Percentiles rank a stretch among this genome's conserved stretches.
These are phyloP conservation scores for Drosophila rufa DNA, from an alignment of 1,140 invertebrate species.

Conservation along the genomic window DNA sequence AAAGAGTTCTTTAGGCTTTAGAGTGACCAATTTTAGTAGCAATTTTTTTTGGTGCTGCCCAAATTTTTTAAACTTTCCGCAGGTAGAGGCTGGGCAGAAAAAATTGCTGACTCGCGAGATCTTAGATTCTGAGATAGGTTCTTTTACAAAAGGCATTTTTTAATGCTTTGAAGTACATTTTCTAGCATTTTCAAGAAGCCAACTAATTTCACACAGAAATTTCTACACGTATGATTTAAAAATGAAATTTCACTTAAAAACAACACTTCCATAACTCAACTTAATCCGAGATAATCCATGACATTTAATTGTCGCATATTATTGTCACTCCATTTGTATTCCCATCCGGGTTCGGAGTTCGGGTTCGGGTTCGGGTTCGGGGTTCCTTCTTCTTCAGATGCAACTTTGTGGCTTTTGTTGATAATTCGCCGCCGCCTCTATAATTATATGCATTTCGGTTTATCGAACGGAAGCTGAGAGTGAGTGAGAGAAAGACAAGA, in stretches of 20 bases:
- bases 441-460: conserved; percentile 33
- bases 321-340: background rate
- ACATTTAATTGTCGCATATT: background rate
- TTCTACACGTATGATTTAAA: background rate
- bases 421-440: conserved; percentile 6
- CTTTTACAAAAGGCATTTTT: too few relatives aligned
- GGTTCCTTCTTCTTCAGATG: background rate
- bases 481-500: background rate
- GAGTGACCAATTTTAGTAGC: too few relatives aligned
- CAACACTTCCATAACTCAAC: background rate
- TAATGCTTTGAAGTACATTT: too few relatives aligned
- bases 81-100: too few relatives aligned
- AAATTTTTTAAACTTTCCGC: too few relatives aligned
- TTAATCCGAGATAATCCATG: background rate
- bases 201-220: background rate
- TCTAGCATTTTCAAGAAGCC: too few relatives aligned
- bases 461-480: conserved; percentile 64
- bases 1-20: too few relatives aligned
- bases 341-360: background rate
- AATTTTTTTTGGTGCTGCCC: too few relatives aligned
- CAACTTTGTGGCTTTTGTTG: conserved; percentile 8
- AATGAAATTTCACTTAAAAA: background rate
- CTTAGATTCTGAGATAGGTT: too few relatives aligned
- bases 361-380: background rate
- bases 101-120: too few relatives aligned